Base-by-base conservation (phyloP, 1,140 invertebrate genomes). In the Protaetia brevitarsis region DNA sequence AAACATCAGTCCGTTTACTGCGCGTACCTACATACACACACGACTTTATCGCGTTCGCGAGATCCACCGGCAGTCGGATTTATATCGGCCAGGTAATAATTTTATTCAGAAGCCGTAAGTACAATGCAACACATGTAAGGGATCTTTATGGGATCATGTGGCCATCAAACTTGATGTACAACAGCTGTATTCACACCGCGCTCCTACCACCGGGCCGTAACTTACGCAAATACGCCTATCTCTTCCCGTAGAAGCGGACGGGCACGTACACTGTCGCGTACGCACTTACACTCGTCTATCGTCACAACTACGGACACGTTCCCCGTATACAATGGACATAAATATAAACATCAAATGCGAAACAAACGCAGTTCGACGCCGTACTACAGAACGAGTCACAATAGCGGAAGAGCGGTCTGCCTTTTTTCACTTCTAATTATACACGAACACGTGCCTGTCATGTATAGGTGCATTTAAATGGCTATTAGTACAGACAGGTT, bases 151-250 rank as follows among this genome's bases (percentile, higher is more conserved):
- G 41, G 41, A 51, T 51, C 41, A 51, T 51, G 41, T 19, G 41
- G 41, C 41, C 41, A 51, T 51, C 41, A 51, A 51, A 51, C 41
- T 51, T 51, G 41, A 51, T 51, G 41, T 51, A 51, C 41, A 51
- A 51, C 41, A 51, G 41, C 41, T 51, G 41, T 51, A 51, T 51
- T 51, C 41, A 51, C 41, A 51, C 41, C 41, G 41, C 41, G 41
- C 41, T 51, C 41, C 41, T 51, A 51, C 41, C 41, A 51, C 41
- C 26, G 26, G 41, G 41, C 41, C 41, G 41, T 51, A 51, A 51
- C 41, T 51, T 51, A 51, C 41, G 41, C 41, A 51, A 51, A 51
- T 51, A 51, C 41, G 41, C 41, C 41, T 51, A 51, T 51, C 41
- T 51, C 41, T 51, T 37, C 34, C 34, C 26, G 26, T 19, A 19